Evolutionary conservation across 2,113 vertebrate genomes (phyloP), one percentile per base, ranked within the genome.

Genomic region (Ranitomeya imitator): DNA sequence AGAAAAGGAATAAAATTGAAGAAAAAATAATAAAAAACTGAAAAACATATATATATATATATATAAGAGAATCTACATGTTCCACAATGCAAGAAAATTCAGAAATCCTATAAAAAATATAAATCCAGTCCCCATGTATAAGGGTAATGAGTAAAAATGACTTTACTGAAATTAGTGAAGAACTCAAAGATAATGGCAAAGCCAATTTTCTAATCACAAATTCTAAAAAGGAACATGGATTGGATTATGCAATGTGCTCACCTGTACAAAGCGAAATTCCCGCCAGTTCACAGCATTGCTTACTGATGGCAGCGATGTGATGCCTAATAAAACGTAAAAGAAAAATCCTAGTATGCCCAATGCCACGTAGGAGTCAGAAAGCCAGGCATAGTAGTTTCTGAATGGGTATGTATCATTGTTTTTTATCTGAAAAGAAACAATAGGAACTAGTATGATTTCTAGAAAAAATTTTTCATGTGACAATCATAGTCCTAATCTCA

Each of bases 231-330:
- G 26, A 31, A 9, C 12, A 4, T 14, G 1, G 26, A 31, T 26
- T 71, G 13, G 23, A 12, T 71, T 71, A 59, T 31, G 21, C 37
- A 45, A 31, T 23, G 6, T 18, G 69, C 87, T 69, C 93, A 98
- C 98, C 97, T 99, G 98, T 61, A 99, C 92, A 91, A 97, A 99
- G 90, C 94, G 91, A 92, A 99, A 99, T 93, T 99, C 98, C 93
- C 97, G 93, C 98, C 98, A 99, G 94, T 98, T 99, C 91, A 99
- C 96, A 2, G 45, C 92, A 85, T 99, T 99, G 94, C 96, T 99
- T 89, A 99, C 96, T 0, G 98, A 99, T 59, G 98, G 98, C 82
- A 99, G 94, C 11, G 98, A 99, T n/a, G 96, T 97, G 92, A 99
- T 98, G 92, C 98, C 98, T 92, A 99, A 89, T 88, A 99, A 92